Conservation (phyloP, 64 coral and sea anemone species). For the Platygyra sinensis region DNA sequence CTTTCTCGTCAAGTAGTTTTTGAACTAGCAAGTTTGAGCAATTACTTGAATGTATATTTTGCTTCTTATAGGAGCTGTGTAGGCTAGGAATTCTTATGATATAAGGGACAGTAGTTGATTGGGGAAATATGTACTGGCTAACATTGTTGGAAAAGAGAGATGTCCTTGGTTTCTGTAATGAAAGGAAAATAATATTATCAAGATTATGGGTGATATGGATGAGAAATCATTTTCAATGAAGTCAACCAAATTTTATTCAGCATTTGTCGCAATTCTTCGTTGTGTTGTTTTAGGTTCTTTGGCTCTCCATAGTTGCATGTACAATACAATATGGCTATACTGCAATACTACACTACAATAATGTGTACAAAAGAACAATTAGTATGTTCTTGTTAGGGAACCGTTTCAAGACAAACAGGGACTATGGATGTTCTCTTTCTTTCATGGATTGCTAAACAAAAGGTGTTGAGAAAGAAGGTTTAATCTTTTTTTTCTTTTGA, state of each 20-base stretch:
- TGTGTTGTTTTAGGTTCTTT: no score
- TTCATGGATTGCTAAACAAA: neutral
- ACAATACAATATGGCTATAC: no score
- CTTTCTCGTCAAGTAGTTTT: neutral
- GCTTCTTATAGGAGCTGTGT: conserved; percentile 23
- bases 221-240: no score
- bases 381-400: no score
- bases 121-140: neutral
- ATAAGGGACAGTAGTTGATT: neutral
- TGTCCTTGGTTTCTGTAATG: neutral
- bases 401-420: no score
- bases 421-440: neutral
- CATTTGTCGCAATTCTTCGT: no score
- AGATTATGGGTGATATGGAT: no score
- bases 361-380: no score
- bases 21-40: neutral
- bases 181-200: no score
- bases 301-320: no score
- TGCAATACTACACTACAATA: no score
- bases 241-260: no score
- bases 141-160: neutral
- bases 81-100: neutral
- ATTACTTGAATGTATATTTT: neutral
- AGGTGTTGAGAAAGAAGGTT: neutral
- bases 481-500: neutral